A percentile compares a stretch with the other conserved stretches of the same genome.
These are phyloP conservation scores for Chrysolina americana DNA, from an alignment of 2,888 invertebrate genomes.

Conservation along the genomic window DNA sequence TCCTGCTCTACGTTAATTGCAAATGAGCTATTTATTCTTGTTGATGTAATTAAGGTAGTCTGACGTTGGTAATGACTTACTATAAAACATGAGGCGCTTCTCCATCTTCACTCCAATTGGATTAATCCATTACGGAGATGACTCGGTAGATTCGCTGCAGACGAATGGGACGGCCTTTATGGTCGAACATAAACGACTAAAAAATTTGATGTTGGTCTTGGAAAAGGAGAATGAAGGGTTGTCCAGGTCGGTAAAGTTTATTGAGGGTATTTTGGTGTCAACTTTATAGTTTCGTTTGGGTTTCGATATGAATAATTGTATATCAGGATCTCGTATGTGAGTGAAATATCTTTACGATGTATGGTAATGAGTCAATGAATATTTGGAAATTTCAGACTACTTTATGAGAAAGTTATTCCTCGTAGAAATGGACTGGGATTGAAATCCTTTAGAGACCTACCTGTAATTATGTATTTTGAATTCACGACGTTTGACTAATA, in stretches of 20 bases:
- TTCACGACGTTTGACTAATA: too few relatives aligned
- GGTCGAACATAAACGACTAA: neutral
- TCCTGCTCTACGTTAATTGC: conserved; percentile 33
- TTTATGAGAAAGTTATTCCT: too few relatives aligned
- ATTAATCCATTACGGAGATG: conserved; percentile 22
- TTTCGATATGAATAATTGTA: too few relatives aligned
- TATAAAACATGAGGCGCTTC: conserved; percentile 29
- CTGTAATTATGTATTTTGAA: too few relatives aligned
- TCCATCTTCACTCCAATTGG: conserved; percentile 24
- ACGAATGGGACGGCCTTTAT: neutral
- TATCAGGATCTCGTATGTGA: too few relatives aligned
- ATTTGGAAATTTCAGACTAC: too few relatives aligned
- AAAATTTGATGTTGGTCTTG: neutral
- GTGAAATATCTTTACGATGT: too few relatives aligned
- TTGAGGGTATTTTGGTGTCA: too few relatives aligned
- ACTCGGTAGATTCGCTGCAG: conserved; percentile 1
- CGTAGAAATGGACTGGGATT: too few relatives aligned
- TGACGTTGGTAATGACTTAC: conserved; percentile 27
- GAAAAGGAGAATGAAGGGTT: neutral
- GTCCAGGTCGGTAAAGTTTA: neutral
- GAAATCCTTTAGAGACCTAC: too few relatives aligned
- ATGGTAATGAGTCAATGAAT: too few relatives aligned
- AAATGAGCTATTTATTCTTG: conserved; percentile 49
- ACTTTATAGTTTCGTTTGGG: too few relatives aligned
- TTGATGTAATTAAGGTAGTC: conserved; percentile 49